Evolutionary conservation across 2,113 vertebrate species (phyloP), one percentile per base, ranked within the genome.

Genomic region (Peromyscus californicus): DNA sequence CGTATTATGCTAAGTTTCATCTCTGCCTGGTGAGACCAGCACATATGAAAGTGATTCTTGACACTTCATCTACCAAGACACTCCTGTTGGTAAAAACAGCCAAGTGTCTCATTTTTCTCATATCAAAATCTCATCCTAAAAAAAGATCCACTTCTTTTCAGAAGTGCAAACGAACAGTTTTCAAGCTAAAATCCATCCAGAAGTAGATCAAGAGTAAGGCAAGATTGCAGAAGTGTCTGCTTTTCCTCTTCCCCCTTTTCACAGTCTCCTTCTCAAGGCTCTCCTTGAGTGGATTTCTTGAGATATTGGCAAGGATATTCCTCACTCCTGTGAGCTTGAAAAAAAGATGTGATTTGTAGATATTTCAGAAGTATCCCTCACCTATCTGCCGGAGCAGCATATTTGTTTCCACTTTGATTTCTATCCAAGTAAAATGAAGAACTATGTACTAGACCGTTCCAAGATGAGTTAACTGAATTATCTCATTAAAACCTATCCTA

Each of bases 401-500:
- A 51, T 78, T 29, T 95, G 19, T 89, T 97, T 98, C 82, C 57
- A 83, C 48, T 87, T 84, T 97, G 93, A 93, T 79, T 96, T 95
- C 54, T 31, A 70, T 65, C 79, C 82, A 96, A 79, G 74, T 2
- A 87, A 86, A 74, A 90, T 69, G 54, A 89, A 89, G 33, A 86
- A 86, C 8, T 70, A 26, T 70, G 6, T 11, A 11, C 33, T 33
- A 79, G 67, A 85, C 19, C 9, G 29, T 70, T 80, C 22, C 17
- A 67, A 74, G 2, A 21, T 90, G 24, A 84, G 83, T 26, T 92
- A 85, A 48, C 90, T 87, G 39, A 87, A 31, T 75, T 70, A 42
- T 8, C 7, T 86, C 79, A 79, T 33, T 75, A 26, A 26, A 91
- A 82, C 51, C 26, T n/a, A 26, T 63, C 9, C 31, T n/a, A 59